Base-by-base conservation (phyloP, 1,140 invertebrate species). In the Pogonus chalceus region DNA sequence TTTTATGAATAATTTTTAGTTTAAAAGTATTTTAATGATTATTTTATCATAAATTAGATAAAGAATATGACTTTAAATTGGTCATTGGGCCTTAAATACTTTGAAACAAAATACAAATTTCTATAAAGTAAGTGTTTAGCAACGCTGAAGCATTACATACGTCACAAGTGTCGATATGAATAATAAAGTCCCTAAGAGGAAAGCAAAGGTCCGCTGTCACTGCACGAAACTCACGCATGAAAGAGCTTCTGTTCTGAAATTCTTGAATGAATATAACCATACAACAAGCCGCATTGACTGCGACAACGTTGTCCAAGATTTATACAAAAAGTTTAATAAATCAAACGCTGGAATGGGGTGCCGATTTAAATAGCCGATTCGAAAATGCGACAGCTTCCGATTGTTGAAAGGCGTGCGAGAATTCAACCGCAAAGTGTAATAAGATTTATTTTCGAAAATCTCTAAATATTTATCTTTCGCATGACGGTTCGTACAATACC, bases 381-480 rank as follows among this genome's bases (percentile, higher is more conserved):
- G 26, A 31, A 31, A 31, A 31, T 31, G 26, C 26, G 26, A 31
- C 26, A 31, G 26, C 26, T 31, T 31, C 26, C 26, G 26, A 31
- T 31, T 31, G 26, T 31, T 31, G 26, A 31, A 31, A 31, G 26
- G 26, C 26, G 46, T 48, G 22, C 22, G 46, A n/a, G 46, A 48
- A 48, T 48, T 22, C 18, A 20, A 48, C 46, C 46, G 46, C 46
- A 48, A 48, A 48, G 22, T 48, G 46, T 48, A 48, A 48, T 48
- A 20, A 48, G 46, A 48, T 48, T 48, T 48, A 48, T 48, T 48
- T 20, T 48, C 2, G 20, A 7, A 22, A 22, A 50, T 50, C 14
- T 50, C 22, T 16, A 50, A 50, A 50, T 48, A 48, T 23, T 53
- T 53, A 23, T 46, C 18, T 53, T 53, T 53, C 39, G 20, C 35